Evolutionary conservation across 2,113 vertebrate species (phyloP).

Genomic region (Martes martes): DNA sequence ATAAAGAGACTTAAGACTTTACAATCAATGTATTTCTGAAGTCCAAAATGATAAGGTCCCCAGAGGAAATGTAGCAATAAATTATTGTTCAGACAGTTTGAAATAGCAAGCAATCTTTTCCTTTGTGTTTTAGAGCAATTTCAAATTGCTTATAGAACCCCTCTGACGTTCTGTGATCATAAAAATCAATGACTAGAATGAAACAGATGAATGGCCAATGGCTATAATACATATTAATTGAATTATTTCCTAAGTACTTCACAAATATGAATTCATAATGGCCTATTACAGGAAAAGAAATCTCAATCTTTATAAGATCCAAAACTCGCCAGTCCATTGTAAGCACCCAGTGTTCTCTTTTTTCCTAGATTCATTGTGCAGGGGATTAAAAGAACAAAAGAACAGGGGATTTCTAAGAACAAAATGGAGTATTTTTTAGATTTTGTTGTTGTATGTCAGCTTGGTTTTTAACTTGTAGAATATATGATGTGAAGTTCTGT

Average conservation of each 20-base stretch:
- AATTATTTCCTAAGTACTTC: conserved; percentile 48
- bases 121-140: conserved; percentile 47
- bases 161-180: conserved; percentile 47
- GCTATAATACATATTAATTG: conserved; percentile 61
- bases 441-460: neutral
- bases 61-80: neutral
- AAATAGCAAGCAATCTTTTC: conserved; percentile 34
- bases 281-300: neutral
- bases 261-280: conserved; percentile 54
- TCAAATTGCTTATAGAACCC: neutral
- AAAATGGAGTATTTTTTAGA: neutral
- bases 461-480: neutral
- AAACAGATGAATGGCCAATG: conserved; percentile 48
- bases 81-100: conserved; percentile 16
- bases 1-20: neutral
- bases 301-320: neutral
- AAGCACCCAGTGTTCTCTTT: neutral
- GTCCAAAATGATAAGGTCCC: neutral
- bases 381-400: neutral
- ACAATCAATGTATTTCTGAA: conserved; percentile 31
- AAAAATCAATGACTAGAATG: conserved; percentile 57
- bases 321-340: neutral
- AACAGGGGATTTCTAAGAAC: neutral
- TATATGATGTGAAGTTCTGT: neutral
- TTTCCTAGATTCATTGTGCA: neutral